A percentile compares a stretch with the other conserved stretches of the same genome.
These are phyloP conservation scores for Leptopilina boulardi DNA, from an alignment of 1,140 invertebrate species.

Conservation along the genomic window DNA sequence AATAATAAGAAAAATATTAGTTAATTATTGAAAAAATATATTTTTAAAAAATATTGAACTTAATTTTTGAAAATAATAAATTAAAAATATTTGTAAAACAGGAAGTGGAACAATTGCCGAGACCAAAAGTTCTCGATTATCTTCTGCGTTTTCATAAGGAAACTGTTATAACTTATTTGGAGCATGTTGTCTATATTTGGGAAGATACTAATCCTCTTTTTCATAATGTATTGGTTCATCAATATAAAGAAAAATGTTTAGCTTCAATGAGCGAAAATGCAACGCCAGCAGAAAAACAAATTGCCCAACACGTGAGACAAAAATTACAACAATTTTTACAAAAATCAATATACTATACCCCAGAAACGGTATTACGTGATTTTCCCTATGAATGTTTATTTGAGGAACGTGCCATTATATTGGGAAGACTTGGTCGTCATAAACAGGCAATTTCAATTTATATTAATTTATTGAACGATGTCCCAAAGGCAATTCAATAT, in stretches of 20 bases:
- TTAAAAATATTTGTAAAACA: constrained; percentile 54
- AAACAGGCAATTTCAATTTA: constrained; percentile 96
- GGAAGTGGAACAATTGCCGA: constrained; percentile 92
- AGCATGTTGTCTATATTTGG: constrained; percentile 95
- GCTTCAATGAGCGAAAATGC: constrained; percentile 77
- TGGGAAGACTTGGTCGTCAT: constrained; percentile 91
- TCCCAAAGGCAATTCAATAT: constrained; percentile 88
- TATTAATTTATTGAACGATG: constrained; percentile 87
- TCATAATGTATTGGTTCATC: constrained; percentile 93
- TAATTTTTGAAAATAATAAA: too few relatives aligned
- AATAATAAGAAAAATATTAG: too few relatives aligned
- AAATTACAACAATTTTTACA: constrained; percentile 92
- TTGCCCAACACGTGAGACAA: constrained; percentile 80
- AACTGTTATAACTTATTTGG: constrained; percentile 93
- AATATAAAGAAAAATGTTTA: constrained; percentile 85
- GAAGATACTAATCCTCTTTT: constrained; percentile 90
- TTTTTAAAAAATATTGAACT: neutral
- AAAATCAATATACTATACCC: constrained; percentile 88
- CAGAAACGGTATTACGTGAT: constrained; percentile 91
- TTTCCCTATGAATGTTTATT: constrained; percentile 92
- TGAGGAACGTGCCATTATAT: constrained; percentile 94
- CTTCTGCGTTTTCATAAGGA: constrained; percentile 87
- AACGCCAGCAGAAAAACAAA: constrained; percentile 79
- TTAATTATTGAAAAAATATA: too few relatives aligned
- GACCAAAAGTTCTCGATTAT: constrained; percentile 93